phyloP scores from a whole-genome alignment of 2,888 invertebrate species.

The Drosophila acutilabella region DNA sequence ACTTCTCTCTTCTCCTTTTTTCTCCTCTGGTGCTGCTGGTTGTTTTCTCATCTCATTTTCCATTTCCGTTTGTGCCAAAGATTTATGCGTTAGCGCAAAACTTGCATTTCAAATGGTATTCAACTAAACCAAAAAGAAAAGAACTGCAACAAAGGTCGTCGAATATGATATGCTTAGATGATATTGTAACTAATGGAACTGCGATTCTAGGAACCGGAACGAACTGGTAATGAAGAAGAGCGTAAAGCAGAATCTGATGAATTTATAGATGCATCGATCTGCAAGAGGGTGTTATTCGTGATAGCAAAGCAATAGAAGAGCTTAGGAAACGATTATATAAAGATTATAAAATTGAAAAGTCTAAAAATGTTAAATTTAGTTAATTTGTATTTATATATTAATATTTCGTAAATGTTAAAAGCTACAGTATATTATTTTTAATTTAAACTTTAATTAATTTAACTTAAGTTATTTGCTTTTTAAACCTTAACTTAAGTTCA shows the following conservation, averaged over 20 bases:
- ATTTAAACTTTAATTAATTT: no score
- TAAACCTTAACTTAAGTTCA: no score
- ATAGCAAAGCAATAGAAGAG: no score
- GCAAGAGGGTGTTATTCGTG: no score
- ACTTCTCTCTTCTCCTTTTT: not conserved
- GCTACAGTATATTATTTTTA: no score
- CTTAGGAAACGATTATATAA: no score
- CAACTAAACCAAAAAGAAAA: constrained; percentile 43
- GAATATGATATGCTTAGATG: not conserved
- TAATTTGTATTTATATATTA: no score
- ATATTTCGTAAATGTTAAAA: no score
- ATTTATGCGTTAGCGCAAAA: constrained; percentile 75
- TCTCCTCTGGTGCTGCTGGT: not conserved
- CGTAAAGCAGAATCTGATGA: not conserved
- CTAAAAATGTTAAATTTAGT: no score
- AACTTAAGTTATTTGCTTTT: no score
- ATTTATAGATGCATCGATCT: no score
- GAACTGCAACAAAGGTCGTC: constrained; percentile 31
- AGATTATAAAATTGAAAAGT: no score
- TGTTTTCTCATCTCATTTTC: constrained; percentile 8
- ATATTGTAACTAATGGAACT: not conserved
- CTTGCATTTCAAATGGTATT: constrained; percentile 71
- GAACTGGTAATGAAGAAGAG: not conserved
- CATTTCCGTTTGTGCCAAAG: constrained; percentile 65
- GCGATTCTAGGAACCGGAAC: not conserved